Conservation (phyloP, 2,888 invertebrate species). For the Sarcophaga carnaria region DNA sequence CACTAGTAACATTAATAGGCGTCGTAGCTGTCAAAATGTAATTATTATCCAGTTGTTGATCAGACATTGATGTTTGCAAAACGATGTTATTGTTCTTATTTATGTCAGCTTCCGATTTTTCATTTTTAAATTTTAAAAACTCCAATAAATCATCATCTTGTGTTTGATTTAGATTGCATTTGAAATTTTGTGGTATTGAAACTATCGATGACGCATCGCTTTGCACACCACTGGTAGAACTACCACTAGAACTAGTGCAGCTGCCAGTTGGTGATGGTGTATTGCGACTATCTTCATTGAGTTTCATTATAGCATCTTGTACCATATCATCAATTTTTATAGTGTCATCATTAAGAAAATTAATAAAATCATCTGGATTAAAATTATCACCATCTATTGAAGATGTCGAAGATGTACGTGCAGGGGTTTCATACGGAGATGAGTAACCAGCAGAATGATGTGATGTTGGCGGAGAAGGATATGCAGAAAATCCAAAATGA, state of each 20-base stretch:
- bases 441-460: conserved; percentile 56
- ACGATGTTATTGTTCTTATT: conserved; percentile 11
- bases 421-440: conserved; percentile 64
- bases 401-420: conserved; percentile 68
- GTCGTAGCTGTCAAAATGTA: conserved; percentile 1
- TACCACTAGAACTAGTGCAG: conserved; percentile 74
- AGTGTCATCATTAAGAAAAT: conserved; percentile 75
- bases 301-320: conserved; percentile 60
- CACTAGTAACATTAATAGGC: not conserved
- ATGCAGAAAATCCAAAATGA: conserved; percentile 70
- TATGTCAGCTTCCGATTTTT: conserved; percentile 22
- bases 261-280: conserved; percentile 80
- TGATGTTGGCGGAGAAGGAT: conserved; percentile 71
- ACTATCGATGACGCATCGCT: conserved; percentile 75
- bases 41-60: conserved; percentile 4
- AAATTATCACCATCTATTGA: conserved; percentile 71
- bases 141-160: conserved; percentile 60
- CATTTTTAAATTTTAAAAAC: conserved; percentile 62
- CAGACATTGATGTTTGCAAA: conserved; percentile 4
- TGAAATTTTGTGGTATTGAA: conserved; percentile 56
- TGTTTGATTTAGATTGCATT: conserved; percentile 9
- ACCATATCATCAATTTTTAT: conserved; percentile 73
- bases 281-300: conserved; percentile 72
- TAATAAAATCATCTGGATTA: conserved; percentile 78
- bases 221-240: conserved; percentile 77